Evolutionary conservation across 2,797 vertebrate genomes (phyloP), one percentile per base, ranked within the genome.

Genomic region (Dromococcyx pavoninus): DNA sequence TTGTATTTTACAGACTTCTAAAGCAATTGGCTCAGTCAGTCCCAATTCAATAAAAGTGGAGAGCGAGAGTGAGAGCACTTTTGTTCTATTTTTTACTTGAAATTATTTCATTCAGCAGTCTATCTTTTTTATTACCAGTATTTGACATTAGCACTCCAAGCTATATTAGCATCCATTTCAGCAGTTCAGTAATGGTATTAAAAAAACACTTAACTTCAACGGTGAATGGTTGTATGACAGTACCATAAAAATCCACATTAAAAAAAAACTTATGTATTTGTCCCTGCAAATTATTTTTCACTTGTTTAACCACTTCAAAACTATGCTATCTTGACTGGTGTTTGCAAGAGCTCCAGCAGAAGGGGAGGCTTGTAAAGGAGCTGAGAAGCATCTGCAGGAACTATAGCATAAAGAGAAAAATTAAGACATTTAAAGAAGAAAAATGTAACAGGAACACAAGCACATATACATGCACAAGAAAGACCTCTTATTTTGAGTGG

Each of bases 51-150:
- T 98, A 98, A 98, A 98, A 98, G 97, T 97, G 92, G 96, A 97
- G 97, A 97, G 97, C 64, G 89, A 97, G 96, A 97, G 97, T 97
- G 95, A 95, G 97, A 97, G 95, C 97, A 97, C 96, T 97, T 97
- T 97, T 97, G 98, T 98, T 98, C 96, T 97, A 97, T 98, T 97
- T 98, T 98, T 98, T 98, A 96, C 97, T 97, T 97, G 97, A 98
- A 98, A 98, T 98, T 98, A 98, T 98, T 98, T 98, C 98, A 98
- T 98, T 98, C 98, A 98, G 98, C 98, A 97, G 96, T 98, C 98
- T 98, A 97, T 98, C 98, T 98, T 98, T 98, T 98, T 98, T 98
- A 98, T 98, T 98, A 98, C 98, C 97, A 95, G 92, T 96, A 97
- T 97, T 98, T 98, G 98, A 98, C 98, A 98, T 98, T 98, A 98